Base-by-base conservation (phyloP, 2,888 invertebrate species). In the Aphidius colemani region DNA sequence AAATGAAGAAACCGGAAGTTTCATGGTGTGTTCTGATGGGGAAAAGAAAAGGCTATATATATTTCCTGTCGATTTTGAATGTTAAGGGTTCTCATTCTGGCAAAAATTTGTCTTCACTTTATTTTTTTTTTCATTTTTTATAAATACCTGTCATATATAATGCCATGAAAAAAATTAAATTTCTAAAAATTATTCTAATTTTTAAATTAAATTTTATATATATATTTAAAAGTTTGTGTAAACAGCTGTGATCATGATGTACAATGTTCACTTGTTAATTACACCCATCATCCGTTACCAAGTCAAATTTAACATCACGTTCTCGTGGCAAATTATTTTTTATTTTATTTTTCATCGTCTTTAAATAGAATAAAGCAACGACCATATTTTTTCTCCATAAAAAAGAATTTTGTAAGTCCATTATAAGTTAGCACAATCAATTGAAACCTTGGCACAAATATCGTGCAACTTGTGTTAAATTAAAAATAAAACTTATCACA, bases 1-100 rank as follows among this genome's bases (percentile, higher is more conserved):
- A 9, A 59, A 18, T 50, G 50, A 59, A 59, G 49, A 43, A 50
- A 59, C 59, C 59, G 59, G 59, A 59, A 59, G 43, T 59, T 11
- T 41, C 49, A 40, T 56, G 7, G 43, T 43, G 7, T 51, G 43
- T 50, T 6, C 58, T 40, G 30, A 30, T 2, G n/a, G 55, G 43
- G 41, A 41, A 41, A 44, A 39, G 43, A 53, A 61, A 57, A 50
- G n/a, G 48, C n/a, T 50, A 43, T 13, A 10, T 7, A 49, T 43
- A 59, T 43, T 59, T 56, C 56, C 56, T 44, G 56, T 18, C 45
- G 39, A n/a, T 43, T 55, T 30, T 30, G 3, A 9, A 10, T 13
- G 6, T 40, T 10, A 40, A 10, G 45, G 56, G 56, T 46, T 56
- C 46, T 56, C 56, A 56, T 44, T 44, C 44, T 18, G 45, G 44